Evolutionary conservation across 2,113 vertebrate species (phyloP).

Genomic region (Motacilla tschutschensis): DNA sequence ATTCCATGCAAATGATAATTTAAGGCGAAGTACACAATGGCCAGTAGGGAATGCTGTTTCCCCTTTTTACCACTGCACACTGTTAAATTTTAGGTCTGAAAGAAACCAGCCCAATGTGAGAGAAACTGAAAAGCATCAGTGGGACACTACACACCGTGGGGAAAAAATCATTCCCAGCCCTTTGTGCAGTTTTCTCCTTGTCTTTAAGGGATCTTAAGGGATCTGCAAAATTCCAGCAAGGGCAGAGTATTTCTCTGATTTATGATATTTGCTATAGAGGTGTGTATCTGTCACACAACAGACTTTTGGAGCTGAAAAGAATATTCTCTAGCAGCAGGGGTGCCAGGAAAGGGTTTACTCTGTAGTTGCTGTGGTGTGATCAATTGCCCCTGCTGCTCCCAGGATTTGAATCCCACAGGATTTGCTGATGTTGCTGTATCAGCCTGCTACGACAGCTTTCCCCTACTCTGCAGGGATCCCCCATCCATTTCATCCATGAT

Average conservation of each 20-base stretch:
- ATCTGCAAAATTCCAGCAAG: background rate
- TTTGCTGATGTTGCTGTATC: background rate
- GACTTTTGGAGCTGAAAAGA: background rate
- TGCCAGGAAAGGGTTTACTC: background rate
- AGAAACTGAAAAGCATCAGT: background rate
- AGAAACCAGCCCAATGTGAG: background rate
- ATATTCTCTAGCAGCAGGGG: background rate
- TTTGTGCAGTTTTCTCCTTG: background rate
- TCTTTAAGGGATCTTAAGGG: background rate
- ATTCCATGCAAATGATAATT: background rate
- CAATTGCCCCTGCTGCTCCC: background rate
- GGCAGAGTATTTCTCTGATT: background rate
- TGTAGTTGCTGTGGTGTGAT: background rate
- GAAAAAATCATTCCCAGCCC: accelerated
- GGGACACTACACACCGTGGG: accelerated
- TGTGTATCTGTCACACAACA: accelerated
- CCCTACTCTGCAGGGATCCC: background rate
- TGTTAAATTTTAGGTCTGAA: background rate
- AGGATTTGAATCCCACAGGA: background rate
- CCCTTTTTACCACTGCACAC: background rate
- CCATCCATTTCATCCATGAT: background rate
- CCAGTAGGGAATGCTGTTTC: background rate
- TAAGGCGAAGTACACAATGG: background rate
- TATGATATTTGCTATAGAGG: background rate
- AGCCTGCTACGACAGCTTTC: background rate